phyloP scores from a whole-genome alignment of 2,113 vertebrate genomes.

The Alouatta palliata region DNA sequence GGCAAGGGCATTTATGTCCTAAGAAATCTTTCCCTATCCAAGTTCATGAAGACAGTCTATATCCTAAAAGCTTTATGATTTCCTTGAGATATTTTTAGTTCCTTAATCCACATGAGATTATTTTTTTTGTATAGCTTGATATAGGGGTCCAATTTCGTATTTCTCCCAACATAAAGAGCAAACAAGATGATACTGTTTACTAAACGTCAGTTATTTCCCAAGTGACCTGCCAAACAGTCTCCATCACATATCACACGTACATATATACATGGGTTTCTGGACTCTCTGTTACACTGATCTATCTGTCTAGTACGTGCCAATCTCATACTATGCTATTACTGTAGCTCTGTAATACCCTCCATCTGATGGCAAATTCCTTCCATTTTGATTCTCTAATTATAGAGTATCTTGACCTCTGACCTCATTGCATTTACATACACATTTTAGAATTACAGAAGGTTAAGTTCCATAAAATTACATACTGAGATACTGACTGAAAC shows the following conservation, averaged over 20 bases:
- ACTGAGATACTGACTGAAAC: not conserved
- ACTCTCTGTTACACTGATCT: not conserved
- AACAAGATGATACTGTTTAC: not conserved
- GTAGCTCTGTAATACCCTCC: not conserved
- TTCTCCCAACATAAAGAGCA: not conserved
- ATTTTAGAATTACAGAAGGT: slow-evolving; percentile 31
- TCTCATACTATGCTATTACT: not conserved
- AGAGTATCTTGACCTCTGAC: not conserved
- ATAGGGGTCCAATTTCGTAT: not conserved
- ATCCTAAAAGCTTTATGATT: not conserved
- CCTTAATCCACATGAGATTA: not conserved
- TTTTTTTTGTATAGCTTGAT: not conserved
- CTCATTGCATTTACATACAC: not conserved
- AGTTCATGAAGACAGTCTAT: slow-evolving; percentile 8
- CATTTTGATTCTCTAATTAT: not conserved
- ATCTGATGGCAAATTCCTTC: not conserved
- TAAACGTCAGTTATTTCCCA: not conserved
- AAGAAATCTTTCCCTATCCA: slow-evolving; percentile 21
- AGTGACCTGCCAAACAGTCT: not conserved
- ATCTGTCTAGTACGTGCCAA: not conserved
- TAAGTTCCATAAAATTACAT: not conserved
- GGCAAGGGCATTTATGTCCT: not conserved
- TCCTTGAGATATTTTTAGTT: slow-evolving; percentile 7
- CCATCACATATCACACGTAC: not conserved
- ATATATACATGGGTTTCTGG: not conserved